Evolutionary conservation across 2,797 vertebrate genomes (phyloP).

Genomic region (Lutjanus campechanus): DNA sequence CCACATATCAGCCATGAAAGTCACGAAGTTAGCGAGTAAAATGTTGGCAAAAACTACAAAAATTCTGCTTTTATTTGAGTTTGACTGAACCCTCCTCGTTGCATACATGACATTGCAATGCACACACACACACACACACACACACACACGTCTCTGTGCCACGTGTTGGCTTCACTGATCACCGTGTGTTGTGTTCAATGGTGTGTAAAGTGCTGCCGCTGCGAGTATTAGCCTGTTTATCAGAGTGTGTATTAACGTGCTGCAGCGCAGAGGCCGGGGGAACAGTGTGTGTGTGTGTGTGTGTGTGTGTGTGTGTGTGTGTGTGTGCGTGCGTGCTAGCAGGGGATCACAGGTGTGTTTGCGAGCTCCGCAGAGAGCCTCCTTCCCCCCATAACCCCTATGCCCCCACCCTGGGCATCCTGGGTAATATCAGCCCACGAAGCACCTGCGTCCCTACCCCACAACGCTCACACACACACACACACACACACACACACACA

Average conservation of each 20-base stretch:
- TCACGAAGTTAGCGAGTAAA: neutral
- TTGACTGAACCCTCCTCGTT: slow-evolving; percentile 1
- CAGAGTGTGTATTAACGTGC: slow-evolving; percentile 79
- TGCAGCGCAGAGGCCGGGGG: slow-evolving; percentile 34
- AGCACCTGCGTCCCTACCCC: slow-evolving; percentile 78
- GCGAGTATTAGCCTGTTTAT: slow-evolving; percentile 81
- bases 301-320: neutral
- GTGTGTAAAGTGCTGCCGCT: slow-evolving; percentile 68
- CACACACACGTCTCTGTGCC: slow-evolving; percentile 14
- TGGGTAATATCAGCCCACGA: slow-evolving; percentile 79
- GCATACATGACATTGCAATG: slow-evolving; percentile 9
- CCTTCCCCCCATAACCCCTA: slow-evolving; percentile 52
- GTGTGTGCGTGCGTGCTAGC: slow-evolving; percentile 49
- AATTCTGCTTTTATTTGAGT: no score
- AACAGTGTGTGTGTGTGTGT: neutral
- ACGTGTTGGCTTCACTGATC: slow-evolving; percentile 53
- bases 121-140: slow-evolving; percentile 19
- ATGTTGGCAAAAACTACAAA: neutral
- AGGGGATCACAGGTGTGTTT: slow-evolving; percentile 82
- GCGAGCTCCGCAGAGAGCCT: slow-evolving; percentile 72
- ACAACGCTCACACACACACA: slow-evolving; percentile 51
- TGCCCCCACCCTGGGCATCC: slow-evolving; percentile 68
- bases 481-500: slow-evolving; percentile 42
- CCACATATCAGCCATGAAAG: neutral
- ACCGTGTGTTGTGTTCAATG: slow-evolving; percentile 59